Percentiles rank a stretch among this genome's conserved stretches.
phyloP scores from a whole-genome alignment of 2,113 vertebrate genomes.

The Drymodes brunneopygia region DNA sequence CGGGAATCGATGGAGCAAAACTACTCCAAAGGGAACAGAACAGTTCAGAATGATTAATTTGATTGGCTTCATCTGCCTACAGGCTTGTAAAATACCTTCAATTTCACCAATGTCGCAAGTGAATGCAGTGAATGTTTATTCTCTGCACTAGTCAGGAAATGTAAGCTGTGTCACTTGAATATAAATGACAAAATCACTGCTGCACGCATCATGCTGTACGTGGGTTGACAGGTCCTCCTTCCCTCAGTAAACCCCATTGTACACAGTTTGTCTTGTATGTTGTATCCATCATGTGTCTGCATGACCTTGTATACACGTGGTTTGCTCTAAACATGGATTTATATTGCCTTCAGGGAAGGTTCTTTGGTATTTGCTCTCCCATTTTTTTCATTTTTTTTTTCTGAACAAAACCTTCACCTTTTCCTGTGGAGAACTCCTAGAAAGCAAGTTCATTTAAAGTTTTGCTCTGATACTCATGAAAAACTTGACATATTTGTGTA shows the following conservation, averaged over 20 bases:
- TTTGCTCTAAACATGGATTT: not conserved
- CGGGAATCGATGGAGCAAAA: not conserved
- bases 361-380: not conserved
- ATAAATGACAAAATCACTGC: not conserved
- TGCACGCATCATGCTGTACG: rapidly evolving
- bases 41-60: not conserved
- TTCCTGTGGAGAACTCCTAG: not conserved
- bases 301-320: not conserved
- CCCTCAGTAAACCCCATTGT: not conserved
- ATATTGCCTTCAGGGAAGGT: not conserved
- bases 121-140: not conserved
- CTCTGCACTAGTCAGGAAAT: not conserved
- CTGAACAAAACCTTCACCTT: not conserved
- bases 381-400: rapidly evolving
- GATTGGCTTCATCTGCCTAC: not conserved
- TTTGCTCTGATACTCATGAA: not conserved
- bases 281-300: rapidly evolving
- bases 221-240: not conserved
- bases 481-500: not conserved
- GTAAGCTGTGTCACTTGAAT: not conserved
- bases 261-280: not conserved
- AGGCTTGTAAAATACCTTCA: not conserved
- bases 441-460: not conserved
- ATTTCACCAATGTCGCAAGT: not conserved
- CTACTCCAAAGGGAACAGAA: not conserved